Evolutionary conservation across 2,888 invertebrate species (phyloP).

Genomic region (Cryptus armator): DNA sequence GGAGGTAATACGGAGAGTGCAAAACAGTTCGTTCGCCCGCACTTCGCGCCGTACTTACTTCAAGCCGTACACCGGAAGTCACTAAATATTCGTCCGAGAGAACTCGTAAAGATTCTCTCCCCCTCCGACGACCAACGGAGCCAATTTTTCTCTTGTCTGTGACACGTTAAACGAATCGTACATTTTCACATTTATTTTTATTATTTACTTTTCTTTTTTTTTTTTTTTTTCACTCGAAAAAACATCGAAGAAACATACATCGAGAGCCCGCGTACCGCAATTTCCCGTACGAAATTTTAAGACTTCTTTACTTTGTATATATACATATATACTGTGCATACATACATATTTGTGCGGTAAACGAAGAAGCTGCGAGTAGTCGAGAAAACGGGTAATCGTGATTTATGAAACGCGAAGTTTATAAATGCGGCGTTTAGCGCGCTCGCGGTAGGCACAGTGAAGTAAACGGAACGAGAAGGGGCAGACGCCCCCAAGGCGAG

Average conservation of each 20-base stretch:
- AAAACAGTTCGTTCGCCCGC: constrained; percentile 51
- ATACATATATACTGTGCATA: not conserved
- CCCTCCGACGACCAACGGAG: constrained; percentile 11
- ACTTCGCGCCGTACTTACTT: not conserved
- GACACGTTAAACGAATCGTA: not conserved
- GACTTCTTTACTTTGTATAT: not conserved
- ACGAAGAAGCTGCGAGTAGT: constrained; percentile 35
- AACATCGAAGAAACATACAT: constrained; percentile 1
- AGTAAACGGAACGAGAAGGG: not conserved
- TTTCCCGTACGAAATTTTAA: not conserved
- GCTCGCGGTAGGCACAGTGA: constrained; percentile 11
- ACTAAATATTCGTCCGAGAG: constrained; percentile 55
- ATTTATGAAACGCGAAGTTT: constrained; percentile 62
- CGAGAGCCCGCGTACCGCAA: not conserved
- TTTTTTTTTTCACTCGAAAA: not conserved
- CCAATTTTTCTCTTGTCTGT: not conserved
- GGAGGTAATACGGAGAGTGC: constrained; percentile 1
- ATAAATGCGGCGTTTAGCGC: constrained; percentile 63
- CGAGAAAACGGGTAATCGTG: constrained; percentile 61
- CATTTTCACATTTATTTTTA: not conserved
- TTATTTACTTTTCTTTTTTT: not conserved
- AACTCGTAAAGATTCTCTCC: constrained; percentile 59
- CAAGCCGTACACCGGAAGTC: constrained; percentile 64
- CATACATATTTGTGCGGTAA: not conserved
- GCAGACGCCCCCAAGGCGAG: constrained; percentile 5